Base-by-base conservation (phyloP, 1,140 invertebrate species). In the Diplogasteroides magnus region DNA sequence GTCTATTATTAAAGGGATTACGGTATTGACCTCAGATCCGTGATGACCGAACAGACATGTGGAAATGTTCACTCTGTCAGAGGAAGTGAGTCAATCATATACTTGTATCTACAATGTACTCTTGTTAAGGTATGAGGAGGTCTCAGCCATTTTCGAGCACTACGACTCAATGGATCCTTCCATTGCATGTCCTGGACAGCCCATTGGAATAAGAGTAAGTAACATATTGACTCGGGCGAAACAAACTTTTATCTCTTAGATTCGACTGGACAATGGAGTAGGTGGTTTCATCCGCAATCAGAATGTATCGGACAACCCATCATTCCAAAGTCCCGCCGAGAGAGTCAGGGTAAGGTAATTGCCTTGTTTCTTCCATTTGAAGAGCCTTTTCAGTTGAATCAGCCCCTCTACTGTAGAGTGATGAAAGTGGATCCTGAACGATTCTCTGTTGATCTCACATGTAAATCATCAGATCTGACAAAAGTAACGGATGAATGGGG, bases 251-350 rank as follows among this genome's bases (percentile, higher is more conserved):
- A 6, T 48, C 37, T 48, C 37, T 48, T 48, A 48, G 37, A 11
- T 48, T 0, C 87, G 90, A 0, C 84, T 99, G 0, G 96, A 99
- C 79, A 98, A 98, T 84, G 93, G 93, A 0, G 86, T 98, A 6
- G 90, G 87, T 11, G 95, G 96, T 0, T 97, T 97, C 82, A 93
- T 98, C 79, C 91, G 91, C 75, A 91, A 94, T 60, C 94, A 94
- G 83, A 94, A 94, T 84, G 86, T 99, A 11, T 97, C 93, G 26
- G 95, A 98, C 81, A 92, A 91, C 73, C 90, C 90, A 76, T 73
- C 74, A 2, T 93, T 98, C 0, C 88, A 88, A 1, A 92, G 97
- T 86, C 94, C 94, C 0, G 90, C 92, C 77, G 92, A 97, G 68
- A 86, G 95, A 73, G 94, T 98, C 0, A 86, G 89, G 78, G 84